Base-by-base conservation (phyloP, 1,140 invertebrate genomes). In the Acromyrmex charruanus region DNA sequence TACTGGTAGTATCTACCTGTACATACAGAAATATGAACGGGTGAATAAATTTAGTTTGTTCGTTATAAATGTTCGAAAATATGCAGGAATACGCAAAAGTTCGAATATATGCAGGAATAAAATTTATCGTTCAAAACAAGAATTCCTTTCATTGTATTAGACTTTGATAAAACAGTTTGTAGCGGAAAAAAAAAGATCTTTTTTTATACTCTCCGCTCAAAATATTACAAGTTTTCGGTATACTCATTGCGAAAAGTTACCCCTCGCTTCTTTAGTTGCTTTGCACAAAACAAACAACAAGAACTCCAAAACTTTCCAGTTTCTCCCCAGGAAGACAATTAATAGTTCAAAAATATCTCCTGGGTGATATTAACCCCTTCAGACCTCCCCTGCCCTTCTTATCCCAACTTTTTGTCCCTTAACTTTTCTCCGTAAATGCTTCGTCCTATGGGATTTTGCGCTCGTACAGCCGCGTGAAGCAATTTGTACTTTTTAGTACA, bases 281-380 rank as follows among this genome's bases (percentile, higher is more conserved):
- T 21, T 39, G 39, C 28, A 18, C 31, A 14, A 72, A 87, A 31
- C 35, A 55, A 81, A 75, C 85, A 85, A 53, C 85, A 87, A 87
- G 80, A 63, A 53, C 31, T 51, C 44, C 68, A 3, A 58, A 88
- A 88, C 87, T 88, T 88, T 87, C 44, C 68, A 72, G 65, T 69
- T 81, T 81, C 72, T 74, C 49, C 21, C 77, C 49, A 6, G 85
- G 25, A 87, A 88, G 55, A 71, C 66, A 87, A 85, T 88, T 87
- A 88, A 86, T 80, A 88, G 75, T 87, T 87, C 18, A 77, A 55
- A 81, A 80, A 87, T 87, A 87, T 87, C 87, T 87, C 69, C 9
- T 21, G 68, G 75, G 68, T 77, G 12, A 66, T 80, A 87, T 87
- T 88, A 87, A 53, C 77, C 85, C 74, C 66, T 72, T 63, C 51